Evolutionary conservation across 2,113 vertebrate species (phyloP).

Genomic region (Python bivittatus): DNA sequence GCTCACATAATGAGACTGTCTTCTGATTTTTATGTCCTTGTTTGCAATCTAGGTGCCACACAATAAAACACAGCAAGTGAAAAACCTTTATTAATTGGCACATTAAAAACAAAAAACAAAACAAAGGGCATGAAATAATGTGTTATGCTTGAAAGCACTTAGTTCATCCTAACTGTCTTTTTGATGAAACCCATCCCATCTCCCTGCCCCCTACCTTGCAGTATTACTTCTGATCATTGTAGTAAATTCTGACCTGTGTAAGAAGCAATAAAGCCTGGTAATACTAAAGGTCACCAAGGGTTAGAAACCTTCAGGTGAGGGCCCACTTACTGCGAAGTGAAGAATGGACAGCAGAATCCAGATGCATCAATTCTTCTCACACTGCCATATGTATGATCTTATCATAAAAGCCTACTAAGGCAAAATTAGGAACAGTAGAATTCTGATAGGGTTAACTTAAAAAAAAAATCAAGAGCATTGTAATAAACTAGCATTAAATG

Average conservation of each 20-base stretch:
- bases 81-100: slow-evolving; percentile 35
- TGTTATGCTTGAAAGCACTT: background rate
- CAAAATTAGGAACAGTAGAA: background rate
- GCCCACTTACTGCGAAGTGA: background rate
- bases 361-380: background rate
- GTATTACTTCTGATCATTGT: background rate
- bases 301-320: background rate
- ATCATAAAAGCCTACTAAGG: background rate
- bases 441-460: background rate
- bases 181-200: background rate
- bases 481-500: background rate
- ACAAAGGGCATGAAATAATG: background rate
- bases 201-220: background rate
- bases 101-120: slow-evolving; percentile 37
- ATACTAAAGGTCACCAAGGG: background rate
- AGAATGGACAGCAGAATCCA: background rate
- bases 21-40: slow-evolving; percentile 50
- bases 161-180: background rate
- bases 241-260: background rate
- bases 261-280: background rate
- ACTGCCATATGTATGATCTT: background rate
- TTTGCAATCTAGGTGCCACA: slow-evolving; percentile 8
- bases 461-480: background rate
- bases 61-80: background rate
- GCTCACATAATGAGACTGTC: slow-evolving; percentile 31